Percentiles rank a stretch among this genome's conserved stretches.
These are phyloP conservation scores for Uropetala carovei DNA, from an alignment of 2,888 invertebrate species.

Conservation along the genomic window DNA sequence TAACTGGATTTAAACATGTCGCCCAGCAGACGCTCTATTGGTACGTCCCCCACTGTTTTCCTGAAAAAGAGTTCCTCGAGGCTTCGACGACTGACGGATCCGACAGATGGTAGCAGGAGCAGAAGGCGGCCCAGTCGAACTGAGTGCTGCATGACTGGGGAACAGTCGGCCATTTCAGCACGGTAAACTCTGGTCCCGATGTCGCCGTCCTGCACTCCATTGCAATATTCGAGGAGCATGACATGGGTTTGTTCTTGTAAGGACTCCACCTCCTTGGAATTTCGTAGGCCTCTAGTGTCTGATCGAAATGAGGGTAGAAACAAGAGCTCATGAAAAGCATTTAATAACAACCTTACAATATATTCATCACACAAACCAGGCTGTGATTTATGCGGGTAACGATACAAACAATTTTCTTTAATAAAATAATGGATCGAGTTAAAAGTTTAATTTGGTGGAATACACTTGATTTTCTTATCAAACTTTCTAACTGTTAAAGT, in stretches of 20 bases:
- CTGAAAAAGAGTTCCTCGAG: constrained; percentile 87
- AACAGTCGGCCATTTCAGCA: background rate
- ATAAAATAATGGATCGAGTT: no score
- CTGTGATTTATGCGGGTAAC: no score
- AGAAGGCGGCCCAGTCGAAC: constrained; percentile 84
- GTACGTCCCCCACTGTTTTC: constrained; percentile 85
- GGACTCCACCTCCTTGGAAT: constrained; percentile 79
- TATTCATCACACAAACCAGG: no score
- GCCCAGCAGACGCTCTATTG: constrained; percentile 83
- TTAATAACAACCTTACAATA: background rate
- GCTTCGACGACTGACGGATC: constrained; percentile 76
- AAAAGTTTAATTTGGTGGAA: no score
- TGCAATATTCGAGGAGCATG: constrained; percentile 85
- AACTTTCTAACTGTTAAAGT: no score
- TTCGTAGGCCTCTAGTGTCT: constrained; percentile 82
- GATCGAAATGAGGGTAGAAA: constrained; percentile 68
- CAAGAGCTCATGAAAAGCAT: background rate
- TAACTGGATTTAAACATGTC: constrained; percentile 77
- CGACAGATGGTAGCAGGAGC: constrained; percentile 83
- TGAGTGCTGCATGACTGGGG: background rate
- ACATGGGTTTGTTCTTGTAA: constrained; percentile 89
- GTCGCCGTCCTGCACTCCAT: constrained; percentile 67
- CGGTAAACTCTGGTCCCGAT: constrained; percentile 35
- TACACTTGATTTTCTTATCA: no score
- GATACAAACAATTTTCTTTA: no score